phyloP scores from a whole-genome alignment of 2,797 vertebrate genomes.

The Brotogeris chrysoptera region DNA sequence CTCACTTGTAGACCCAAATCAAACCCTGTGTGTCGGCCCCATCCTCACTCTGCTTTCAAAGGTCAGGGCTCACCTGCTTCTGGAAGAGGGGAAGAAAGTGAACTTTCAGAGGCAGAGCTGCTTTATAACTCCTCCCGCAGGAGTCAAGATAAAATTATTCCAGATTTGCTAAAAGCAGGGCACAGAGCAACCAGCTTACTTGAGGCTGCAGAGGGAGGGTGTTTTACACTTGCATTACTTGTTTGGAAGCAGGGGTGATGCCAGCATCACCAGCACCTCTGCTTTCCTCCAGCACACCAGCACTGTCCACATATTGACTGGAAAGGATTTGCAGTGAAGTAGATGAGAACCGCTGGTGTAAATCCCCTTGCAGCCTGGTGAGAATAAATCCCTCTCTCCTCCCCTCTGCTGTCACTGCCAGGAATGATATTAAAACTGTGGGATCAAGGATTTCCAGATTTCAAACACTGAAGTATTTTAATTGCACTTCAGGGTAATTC shows the following conservation, averaged over 20 bases:
- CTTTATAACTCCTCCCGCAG: background rate
- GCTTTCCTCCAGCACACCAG: background rate
- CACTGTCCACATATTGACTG: background rate
- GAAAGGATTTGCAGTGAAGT: background rate
- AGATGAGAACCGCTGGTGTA: background rate
- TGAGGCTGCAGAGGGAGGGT: background rate
- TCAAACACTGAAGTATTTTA: constrained; percentile 24
- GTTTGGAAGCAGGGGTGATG: background rate
- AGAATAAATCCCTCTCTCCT: background rate
- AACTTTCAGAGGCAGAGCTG: background rate
- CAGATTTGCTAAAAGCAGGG: background rate
- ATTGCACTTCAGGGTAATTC: constrained; percentile 48
- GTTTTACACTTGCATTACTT: background rate
- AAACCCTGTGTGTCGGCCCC: background rate
- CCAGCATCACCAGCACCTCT: background rate
- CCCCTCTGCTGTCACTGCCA: background rate
- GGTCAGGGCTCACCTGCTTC: background rate
- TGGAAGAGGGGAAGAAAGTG: background rate
- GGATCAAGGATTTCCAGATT: constrained; percentile 12
- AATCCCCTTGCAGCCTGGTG: background rate
- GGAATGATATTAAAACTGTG: background rate
- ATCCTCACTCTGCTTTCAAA: background rate
- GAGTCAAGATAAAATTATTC: background rate
- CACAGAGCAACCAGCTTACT: background rate
- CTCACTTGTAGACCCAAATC: background rate